Conservation (phyloP, 2,888 invertebrate species). For the Ctena decussata region DNA sequence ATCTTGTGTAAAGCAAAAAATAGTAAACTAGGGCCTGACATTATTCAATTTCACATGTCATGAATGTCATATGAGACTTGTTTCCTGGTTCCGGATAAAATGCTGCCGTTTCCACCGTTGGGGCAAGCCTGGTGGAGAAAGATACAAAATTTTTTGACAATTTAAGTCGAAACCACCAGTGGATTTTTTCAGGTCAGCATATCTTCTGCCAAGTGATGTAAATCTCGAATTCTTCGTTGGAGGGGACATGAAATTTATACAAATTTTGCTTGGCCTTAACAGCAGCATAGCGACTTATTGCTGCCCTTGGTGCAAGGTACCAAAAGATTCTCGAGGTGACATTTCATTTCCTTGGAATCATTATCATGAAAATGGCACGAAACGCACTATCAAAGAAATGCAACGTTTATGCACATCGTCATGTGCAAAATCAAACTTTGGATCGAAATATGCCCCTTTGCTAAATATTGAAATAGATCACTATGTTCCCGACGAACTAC, state of each 20-base stretch:
- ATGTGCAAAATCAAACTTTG: not conserved
- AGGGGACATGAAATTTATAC: slow-evolving; percentile 39
- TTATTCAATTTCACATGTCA: no score
- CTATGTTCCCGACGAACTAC: slow-evolving; percentile 35
- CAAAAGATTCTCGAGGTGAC: not conserved
- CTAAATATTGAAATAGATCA: slow-evolving; percentile 32
- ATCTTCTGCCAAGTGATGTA: no score
- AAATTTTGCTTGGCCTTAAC: slow-evolving; percentile 20
- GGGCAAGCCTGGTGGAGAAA: no score
- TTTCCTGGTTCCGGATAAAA: no score
- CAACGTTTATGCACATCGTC: not conserved
- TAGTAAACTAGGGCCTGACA: no score
- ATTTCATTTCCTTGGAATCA: not conserved
- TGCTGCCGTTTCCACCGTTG: no score
- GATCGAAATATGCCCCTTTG: slow-evolving; percentile 3
- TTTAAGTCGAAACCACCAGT: no score
- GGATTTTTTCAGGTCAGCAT: no score
- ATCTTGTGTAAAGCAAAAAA: no score
- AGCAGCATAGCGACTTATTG: slow-evolving; percentile 10
- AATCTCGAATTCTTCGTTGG: not conserved
- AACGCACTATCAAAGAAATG: slow-evolving; percentile 11
- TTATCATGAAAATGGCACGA: not conserved
- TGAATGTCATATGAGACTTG: no score
- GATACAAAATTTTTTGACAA: no score
- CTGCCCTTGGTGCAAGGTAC: slow-evolving; percentile 21